Evolutionary conservation across 2,888 invertebrate genomes (phyloP), one percentile per base, ranked within the genome.

Genomic region (Pocota personata): DNA sequence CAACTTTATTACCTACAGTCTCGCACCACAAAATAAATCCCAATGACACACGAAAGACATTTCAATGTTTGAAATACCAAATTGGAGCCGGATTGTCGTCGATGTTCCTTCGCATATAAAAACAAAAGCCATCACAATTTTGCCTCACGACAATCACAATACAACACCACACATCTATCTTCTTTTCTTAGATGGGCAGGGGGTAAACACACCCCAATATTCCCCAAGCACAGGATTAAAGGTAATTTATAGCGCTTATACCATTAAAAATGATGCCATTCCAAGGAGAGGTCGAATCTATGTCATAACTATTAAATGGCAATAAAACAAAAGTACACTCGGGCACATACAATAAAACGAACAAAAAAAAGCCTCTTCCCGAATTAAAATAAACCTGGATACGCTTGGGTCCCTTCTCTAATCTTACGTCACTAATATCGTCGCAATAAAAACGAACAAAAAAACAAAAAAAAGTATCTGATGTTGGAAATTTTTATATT

Each of bases 261-360:
- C 37, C 37, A 55, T 57, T 57, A 57, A 66, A 58, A 30, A 50
- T 30, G 55, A 78, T 71, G 32, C 21, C n/a, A 55, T 43, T 27
- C 43, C 7, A 43, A 60, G 62, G 64, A 72, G 57, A 79, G 72
- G 66, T 72, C 48, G 46, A 76, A 27, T 66, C 71, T 64, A 35
- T 71, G 76, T 58, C 76, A 76, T 76, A 76, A 76, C 57, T 76
- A 76, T 77, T 43, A 67, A 77, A 58, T 57, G 58, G 24, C 50
- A 58, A 77, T 67, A 77, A 77, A 77, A 52, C 32, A 64, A 43
- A 55, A 50, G 37, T 58, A 24, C 40, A 48, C 48, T 48, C 21
- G 19, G 27, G 19, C 50, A 66, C 7, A 50, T 35, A 48, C 7
- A 55, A 32, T 10, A 16, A 32, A 21, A 48, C 32, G 21, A 12